A percentile compares a stretch with the other conserved stretches of the same genome.
These are phyloP conservation scores for Pelmatolapia mariae DNA, from an alignment of 2,113 vertebrate species.

Conservation along the genomic window DNA sequence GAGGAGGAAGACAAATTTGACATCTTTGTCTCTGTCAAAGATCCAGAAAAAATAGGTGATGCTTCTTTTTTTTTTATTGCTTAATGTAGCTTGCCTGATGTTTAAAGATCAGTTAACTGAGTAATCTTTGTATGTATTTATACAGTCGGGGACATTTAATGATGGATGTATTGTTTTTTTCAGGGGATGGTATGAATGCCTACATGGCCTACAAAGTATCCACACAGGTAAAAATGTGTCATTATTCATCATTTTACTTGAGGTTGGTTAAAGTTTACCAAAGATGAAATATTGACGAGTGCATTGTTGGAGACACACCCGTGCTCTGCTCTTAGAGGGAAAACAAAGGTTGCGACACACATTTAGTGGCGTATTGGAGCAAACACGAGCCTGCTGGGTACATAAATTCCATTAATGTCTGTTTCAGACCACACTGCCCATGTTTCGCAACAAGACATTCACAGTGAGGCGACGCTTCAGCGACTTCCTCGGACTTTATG, in stretches of 20 bases:
- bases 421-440: conserved; percentile 83
- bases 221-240: conserved; percentile 79
- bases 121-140: not conserved
- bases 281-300: not conserved
- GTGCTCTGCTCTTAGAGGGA: not conserved
- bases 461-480: conserved; percentile 94
- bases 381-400: not conserved
- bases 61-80: not conserved
- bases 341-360: not conserved
- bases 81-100: not conserved
- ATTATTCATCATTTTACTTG: not conserved
- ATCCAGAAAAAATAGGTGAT: conserved; percentile 97
- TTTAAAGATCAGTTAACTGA: not conserved
- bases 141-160: not conserved
- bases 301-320: not conserved
- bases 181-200: conserved; percentile 96
- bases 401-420: not conserved
- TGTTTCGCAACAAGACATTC: conserved; percentile 90
- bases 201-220: conserved; percentile 96
- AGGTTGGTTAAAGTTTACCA: not conserved
- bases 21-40: conserved; percentile 83
- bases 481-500: conserved; percentile 95
- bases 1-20: conserved; percentile 91
- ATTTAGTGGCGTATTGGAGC: not conserved
- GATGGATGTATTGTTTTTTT: not conserved